Conservation (phyloP, 2,113 vertebrate genomes). For the Sclerurus mexicanus region DNA sequence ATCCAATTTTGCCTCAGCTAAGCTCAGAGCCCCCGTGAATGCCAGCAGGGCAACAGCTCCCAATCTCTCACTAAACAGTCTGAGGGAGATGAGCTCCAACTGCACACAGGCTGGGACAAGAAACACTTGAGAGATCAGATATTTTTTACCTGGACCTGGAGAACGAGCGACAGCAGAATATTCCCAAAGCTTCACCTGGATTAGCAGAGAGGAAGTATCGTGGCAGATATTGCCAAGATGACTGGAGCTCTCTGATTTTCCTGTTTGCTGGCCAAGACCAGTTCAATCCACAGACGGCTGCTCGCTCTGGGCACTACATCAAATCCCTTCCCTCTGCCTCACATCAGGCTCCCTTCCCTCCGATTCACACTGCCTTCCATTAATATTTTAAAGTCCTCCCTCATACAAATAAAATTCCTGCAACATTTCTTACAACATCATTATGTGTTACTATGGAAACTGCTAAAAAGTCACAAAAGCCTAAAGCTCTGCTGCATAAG, state of each 20-base stretch:
- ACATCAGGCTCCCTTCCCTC: background rate
- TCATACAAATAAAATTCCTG: slow-evolving; percentile 22
- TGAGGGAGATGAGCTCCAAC: background rate
- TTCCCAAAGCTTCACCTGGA: background rate
- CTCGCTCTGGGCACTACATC: background rate
- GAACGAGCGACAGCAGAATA: background rate
- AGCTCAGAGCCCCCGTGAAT: background rate
- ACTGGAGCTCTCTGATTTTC: background rate
- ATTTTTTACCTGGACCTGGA: background rate
- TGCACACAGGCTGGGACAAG: fast-evolving
- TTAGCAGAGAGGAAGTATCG: background rate
- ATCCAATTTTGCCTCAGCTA: background rate
- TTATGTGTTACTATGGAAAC: slow-evolving; percentile 51
- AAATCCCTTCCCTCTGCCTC: background rate
- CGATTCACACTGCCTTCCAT: background rate
- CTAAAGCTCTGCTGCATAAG: background rate
- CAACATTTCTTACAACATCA: background rate
- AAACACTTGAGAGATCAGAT: background rate
- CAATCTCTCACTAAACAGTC: background rate
- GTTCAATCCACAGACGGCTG: background rate
- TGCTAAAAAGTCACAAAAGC: slow-evolving; percentile 32
- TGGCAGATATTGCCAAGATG: background rate
- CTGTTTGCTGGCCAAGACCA: background rate
- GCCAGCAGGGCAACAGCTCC: background rate
- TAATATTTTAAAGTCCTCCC: slow-evolving; percentile 40